A percentile compares a stretch with the other conserved stretches of the same genome.
Evolutionary conservation across 92 coral and sea anemone species (phyloP).

Genomic region (Pocillopora meandrina): DNA sequence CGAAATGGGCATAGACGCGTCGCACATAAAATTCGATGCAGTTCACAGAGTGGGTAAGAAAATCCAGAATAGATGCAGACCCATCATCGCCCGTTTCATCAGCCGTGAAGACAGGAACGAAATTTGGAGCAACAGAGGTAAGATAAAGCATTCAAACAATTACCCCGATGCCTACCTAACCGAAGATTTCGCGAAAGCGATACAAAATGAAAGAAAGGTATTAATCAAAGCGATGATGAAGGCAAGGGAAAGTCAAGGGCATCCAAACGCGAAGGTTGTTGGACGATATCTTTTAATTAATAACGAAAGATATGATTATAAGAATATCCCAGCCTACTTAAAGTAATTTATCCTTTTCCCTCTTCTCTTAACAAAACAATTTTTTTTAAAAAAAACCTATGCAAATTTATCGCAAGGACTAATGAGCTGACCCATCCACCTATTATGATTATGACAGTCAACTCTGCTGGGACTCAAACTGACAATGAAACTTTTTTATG

Average conservation of each 20-base stretch:
- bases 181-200: background rate
- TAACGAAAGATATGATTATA: slow-evolving; percentile 14
- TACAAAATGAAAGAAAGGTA: slow-evolving; percentile 2
- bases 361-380: background rate
- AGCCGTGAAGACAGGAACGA: slow-evolving; percentile 20
- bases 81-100: background rate
- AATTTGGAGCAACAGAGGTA: background rate
- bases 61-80: slow-evolving; percentile 11
- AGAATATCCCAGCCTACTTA: slow-evolving; percentile 14
- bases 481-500: background rate
- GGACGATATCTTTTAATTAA: slow-evolving; percentile 15
- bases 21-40: background rate
- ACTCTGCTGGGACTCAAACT: slow-evolving; percentile 19
- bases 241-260: slow-evolving; percentile 12
- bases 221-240: slow-evolving; percentile 6
- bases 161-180: too few species aligned
- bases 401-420: background rate
- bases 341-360: background rate
- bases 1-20: background rate
- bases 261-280: slow-evolving; percentile 15
- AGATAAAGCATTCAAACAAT: background rate
- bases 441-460: background rate
- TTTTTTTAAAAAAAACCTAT: background rate
- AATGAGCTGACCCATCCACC: slow-evolving; percentile 6
- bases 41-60: slow-evolving; percentile 14